phyloP scores from a whole-genome alignment of 2,797 vertebrate species.

The Chromobotia macracanthus region DNA sequence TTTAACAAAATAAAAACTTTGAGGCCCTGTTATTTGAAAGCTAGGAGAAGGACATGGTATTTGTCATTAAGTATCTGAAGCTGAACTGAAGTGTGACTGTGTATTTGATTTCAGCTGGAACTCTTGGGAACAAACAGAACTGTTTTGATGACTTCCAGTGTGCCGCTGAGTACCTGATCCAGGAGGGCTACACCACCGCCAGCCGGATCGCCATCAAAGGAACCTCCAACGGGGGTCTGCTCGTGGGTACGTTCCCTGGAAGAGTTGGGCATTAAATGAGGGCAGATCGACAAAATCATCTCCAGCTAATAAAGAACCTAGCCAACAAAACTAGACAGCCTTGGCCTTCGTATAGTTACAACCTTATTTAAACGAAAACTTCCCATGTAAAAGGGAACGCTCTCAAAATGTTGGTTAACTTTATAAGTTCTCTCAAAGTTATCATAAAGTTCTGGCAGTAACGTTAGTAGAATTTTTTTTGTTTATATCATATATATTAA shows the following conservation, averaged over 20 bases:
- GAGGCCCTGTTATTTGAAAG: no score
- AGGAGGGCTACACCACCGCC: conserved; percentile 71
- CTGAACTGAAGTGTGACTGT: neutral
- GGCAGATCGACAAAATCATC: neutral
- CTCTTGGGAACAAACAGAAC: conserved; percentile 77
- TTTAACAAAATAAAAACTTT: no score
- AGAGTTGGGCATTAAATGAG: neutral
- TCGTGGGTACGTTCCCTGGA: conserved; percentile 69
- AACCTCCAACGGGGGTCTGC: conserved; percentile 79
- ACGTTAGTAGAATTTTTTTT: no score
- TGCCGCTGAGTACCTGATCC: conserved; percentile 76
- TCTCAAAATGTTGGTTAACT: no score
- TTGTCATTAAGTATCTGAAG: neutral
- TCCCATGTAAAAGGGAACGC: no score
- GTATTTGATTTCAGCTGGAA: conserved; percentile 65
- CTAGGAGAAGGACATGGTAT: neutral
- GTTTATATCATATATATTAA: no score
- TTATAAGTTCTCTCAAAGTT: no score
- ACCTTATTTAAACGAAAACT: neutral
- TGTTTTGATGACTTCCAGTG: conserved; percentile 80
- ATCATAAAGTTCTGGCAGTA: no score
- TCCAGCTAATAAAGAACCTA: neutral
- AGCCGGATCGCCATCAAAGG: conserved; percentile 75
- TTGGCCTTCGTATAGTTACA: neutral
- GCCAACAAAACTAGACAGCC: neutral